A percentile compares a stretch with the other conserved stretches of the same genome.
These are phyloP conservation scores for Heteractis magnifica DNA, from an alignment of 92 coral and sea anemone genomes.

Conservation along the genomic window DNA sequence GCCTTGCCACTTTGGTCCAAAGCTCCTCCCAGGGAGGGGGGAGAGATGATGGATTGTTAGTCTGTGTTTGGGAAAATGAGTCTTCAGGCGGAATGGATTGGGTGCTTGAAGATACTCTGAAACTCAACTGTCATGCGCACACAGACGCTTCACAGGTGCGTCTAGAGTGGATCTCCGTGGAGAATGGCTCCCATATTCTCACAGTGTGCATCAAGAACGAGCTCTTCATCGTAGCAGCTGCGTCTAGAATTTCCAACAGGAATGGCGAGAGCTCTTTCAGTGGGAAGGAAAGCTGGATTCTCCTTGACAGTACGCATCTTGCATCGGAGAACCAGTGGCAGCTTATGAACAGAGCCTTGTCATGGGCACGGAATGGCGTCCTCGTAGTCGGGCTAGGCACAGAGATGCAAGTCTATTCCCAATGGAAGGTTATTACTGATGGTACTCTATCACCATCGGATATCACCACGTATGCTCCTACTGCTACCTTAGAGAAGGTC, in stretches of 20 bases:
- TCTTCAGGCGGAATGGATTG: constrained; percentile 95
- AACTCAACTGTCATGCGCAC: constrained; percentile 59
- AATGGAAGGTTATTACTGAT: constrained; percentile 82
- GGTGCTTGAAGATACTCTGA: constrained; percentile 82
- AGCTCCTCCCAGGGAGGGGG: constrained; percentile 27
- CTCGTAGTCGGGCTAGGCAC: constrained; percentile 96
- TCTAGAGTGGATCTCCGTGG: constrained; percentile 91
- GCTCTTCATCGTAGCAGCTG: constrained; percentile 74
- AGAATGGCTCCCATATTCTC: constrained; percentile 83
- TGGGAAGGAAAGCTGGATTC: constrained; percentile 81
- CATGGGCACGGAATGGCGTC: constrained; percentile 91
- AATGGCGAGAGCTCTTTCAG: constrained; percentile 58
- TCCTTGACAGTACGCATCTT: constrained; percentile 74
- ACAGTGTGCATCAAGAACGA: constrained; percentile 83
- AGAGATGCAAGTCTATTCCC: constrained; percentile 96
- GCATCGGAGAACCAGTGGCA: constrained; percentile 91
- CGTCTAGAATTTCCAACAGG: constrained; percentile 70
- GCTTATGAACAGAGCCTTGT: constrained; percentile 76
- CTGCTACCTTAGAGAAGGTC: constrained; percentile 72
- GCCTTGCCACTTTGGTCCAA: constrained; percentile 85
- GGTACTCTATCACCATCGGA: constrained; percentile 69
- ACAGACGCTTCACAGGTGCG: constrained; percentile 76
- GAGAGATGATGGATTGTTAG: constrained; percentile 60
- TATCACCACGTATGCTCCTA: constrained; percentile 71
- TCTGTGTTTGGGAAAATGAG: constrained; percentile 95